Evolutionary conservation across 2,797 vertebrate genomes (phyloP).

Genomic region (Erpetoichthys calabaricus): DNA sequence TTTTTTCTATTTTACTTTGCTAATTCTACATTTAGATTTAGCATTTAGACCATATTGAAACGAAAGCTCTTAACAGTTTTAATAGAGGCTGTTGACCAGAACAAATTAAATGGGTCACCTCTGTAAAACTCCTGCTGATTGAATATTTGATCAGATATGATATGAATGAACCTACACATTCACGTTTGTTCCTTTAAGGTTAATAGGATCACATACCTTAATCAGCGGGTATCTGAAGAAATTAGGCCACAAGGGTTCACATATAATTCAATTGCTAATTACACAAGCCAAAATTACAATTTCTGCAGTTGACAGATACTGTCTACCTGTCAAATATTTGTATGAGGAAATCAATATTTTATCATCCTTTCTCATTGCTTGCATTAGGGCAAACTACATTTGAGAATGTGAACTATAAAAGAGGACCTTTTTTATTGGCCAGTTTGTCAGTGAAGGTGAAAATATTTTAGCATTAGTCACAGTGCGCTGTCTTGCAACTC

Average conservation of each 20-base stretch:
- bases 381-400: slow-evolving; percentile 8
- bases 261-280: slow-evolving; percentile 30
- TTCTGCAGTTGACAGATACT: slow-evolving; percentile 23
- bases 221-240: slow-evolving; percentile 13
- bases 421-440: slow-evolving; percentile 4
- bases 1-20: neutral
- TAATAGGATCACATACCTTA: slow-evolving; percentile 16
- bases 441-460: neutral
- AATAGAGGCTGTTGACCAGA: neutral
- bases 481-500: too few species aligned
- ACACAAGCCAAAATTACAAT: slow-evolving; percentile 21
- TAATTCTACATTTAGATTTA: neutral
- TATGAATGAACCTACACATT: slow-evolving; percentile 15
- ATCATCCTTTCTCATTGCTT: slow-evolving; percentile 24
- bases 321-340: slow-evolving; percentile 29
- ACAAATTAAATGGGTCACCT: neutral
- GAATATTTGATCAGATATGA: slow-evolving; percentile 11
- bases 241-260: slow-evolving; percentile 16
- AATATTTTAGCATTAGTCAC: neutral
- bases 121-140: slow-evolving; percentile 9
- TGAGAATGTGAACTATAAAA: neutral
- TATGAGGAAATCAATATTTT: slow-evolving; percentile 29
- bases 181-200: slow-evolving; percentile 12
- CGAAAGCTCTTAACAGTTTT: neutral
- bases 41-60: neutral